These are phyloP conservation scores for Ptychadena robeensis DNA, from an alignment of 2,797 vertebrate species.

Conservation along the genomic window DNA sequence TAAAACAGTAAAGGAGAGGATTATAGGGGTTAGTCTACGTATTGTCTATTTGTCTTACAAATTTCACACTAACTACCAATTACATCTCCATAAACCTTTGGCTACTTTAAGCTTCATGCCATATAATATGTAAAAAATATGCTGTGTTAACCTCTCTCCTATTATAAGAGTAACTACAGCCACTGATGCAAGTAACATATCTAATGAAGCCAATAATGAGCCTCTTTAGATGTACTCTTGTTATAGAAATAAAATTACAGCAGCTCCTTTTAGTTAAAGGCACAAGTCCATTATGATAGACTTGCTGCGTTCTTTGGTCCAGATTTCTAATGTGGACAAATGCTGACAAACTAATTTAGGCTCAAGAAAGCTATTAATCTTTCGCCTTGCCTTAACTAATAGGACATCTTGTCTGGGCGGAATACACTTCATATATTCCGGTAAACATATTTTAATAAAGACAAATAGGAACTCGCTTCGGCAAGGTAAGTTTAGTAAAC, in stretches of 20 bases:
- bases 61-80: slow-evolving; percentile 95
- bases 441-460: slow-evolving; percentile 85
- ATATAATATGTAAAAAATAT: slow-evolving; percentile 83
- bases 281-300: slow-evolving; percentile 77
- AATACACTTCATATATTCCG: slow-evolving; percentile 81
- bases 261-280: slow-evolving; percentile 81
- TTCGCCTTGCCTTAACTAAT: slow-evolving; percentile 80
- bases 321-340: slow-evolving; percentile 72
- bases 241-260: slow-evolving; percentile 83
- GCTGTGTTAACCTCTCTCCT: slow-evolving; percentile 80
- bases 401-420: slow-evolving; percentile 81
- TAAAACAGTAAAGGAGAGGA: slow-evolving; percentile 85
- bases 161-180: slow-evolving; percentile 82
- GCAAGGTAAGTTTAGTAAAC: slow-evolving; percentile 59
- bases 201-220: slow-evolving; percentile 92
- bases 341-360: slow-evolving; percentile 80
- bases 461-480: slow-evolving; percentile 63
- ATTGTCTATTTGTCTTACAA: slow-evolving; percentile 95
- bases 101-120: slow-evolving; percentile 83
- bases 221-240: slow-evolving; percentile 86
- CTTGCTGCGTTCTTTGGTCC: slow-evolving; percentile 70
- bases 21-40: slow-evolving; percentile 83
- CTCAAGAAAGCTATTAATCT: slow-evolving; percentile 82
- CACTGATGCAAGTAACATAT: slow-evolving; percentile 86
- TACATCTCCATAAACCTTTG: slow-evolving; percentile 91